Evolutionary conservation across 2,113 vertebrate genomes (phyloP), one percentile per base, ranked within the genome.

Genomic region (Colistium nudipinnis): DNA sequence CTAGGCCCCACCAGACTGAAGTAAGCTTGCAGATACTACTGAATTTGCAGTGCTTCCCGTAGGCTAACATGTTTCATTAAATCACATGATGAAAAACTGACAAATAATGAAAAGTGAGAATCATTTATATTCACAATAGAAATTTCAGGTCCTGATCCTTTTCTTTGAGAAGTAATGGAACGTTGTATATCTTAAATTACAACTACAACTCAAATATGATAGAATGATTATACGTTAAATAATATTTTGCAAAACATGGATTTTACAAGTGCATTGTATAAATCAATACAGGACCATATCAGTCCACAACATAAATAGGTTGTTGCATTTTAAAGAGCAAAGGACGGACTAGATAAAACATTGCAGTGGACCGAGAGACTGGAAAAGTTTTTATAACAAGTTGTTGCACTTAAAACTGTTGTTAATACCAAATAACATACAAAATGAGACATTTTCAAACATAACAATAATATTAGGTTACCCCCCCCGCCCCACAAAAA

Each of bases 271-370:
- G 48, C 62, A 72, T 44, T 74, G 53, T 75, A 87, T 45, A 87
- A 87, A 87, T 83, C 35, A 62, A 69, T n/a, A 57, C 43, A 80
- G n/a, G 38, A 72, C 54, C 76, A 65, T 41, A 60, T 56, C 20
- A 64, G 65, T 24, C 64, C 51, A 87, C 19, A 44, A 43, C 78
- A 82, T 80, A 91, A 91, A 90, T 85, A 83, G 13, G 25, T 35
- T 70, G 60, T 80, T 83, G 75, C 51, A 84, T 56, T 80, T 73
- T 66, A 64, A 79, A 74, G 48, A 80, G 61, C 44, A 25, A 54
- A 39, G 71, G 27, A 33, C 57, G 57, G 44, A 62, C 20, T 43
- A 55, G 6, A 53, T 49, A 30, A 8, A 33, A 74, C 30, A 70
- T 39, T 45, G 28, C 6, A 53, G 27, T 0, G 14, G 22, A 51